Evolutionary conservation across 2,888 invertebrate genomes (phyloP).

Genomic region (Branchipolynoe longqiensis): DNA sequence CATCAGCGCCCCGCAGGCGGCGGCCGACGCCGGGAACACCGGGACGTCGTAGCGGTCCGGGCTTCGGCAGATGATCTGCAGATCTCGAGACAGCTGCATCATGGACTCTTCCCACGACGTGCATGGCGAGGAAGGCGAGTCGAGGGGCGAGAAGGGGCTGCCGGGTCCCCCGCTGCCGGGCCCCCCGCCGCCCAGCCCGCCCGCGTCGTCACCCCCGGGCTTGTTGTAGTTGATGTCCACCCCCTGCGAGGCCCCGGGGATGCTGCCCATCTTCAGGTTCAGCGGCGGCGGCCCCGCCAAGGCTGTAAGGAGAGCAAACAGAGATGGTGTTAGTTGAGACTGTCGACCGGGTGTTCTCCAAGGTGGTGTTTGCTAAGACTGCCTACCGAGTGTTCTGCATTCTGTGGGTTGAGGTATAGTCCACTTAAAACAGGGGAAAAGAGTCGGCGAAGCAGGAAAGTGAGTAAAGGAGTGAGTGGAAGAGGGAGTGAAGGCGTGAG

Average conservation of each 20-base stretch:
- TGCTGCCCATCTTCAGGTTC: constrained; percentile 42
- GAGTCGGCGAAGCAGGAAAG: no score
- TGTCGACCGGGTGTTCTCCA: no score
- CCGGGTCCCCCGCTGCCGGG: constrained; percentile 11
- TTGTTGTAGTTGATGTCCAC: constrained; percentile 55
- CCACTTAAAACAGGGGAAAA: no score
- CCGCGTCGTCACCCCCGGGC: background rate
- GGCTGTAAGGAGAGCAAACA: constrained; percentile 28
- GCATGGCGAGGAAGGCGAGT: constrained; percentile 50
- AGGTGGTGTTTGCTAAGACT: no score
- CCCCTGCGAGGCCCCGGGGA: constrained; percentile 22
- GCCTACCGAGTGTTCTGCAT: no score
- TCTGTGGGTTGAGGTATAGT: no score
- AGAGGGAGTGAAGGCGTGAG: no score
- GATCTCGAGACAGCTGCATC: constrained; percentile 45
- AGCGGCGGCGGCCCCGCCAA: constrained; percentile 46
- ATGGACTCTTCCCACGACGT: constrained; percentile 60
- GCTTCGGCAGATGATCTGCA: constrained; percentile 60
- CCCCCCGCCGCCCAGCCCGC: background rate
- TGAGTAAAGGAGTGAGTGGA: no score
- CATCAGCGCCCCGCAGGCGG: background rate
- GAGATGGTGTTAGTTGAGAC: no score
- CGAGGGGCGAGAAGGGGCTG: constrained; percentile 37
- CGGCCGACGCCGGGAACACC: constrained; percentile 37
- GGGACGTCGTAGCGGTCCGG: constrained; percentile 59